Conservation (phyloP, 2,113 vertebrate species). For the Indicator maculatus region DNA sequence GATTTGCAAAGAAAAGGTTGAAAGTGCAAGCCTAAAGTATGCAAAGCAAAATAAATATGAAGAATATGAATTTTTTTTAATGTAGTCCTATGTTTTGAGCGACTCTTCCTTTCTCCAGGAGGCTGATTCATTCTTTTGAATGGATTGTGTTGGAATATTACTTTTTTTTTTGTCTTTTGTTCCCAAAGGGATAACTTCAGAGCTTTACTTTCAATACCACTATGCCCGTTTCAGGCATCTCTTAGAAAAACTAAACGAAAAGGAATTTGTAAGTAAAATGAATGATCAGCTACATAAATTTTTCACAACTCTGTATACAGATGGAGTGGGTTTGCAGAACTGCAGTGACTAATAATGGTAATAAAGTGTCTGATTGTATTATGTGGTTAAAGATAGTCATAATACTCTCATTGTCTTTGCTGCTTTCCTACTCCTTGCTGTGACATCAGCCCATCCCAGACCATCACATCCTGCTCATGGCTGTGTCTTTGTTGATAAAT, state of each 20-base stretch:
- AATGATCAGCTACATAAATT: neutral
- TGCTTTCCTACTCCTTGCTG: slow-evolving; percentile 18
- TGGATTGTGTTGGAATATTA: neutral
- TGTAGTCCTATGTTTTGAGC: neutral
- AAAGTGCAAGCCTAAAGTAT: neutral
- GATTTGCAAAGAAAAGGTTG: slow-evolving; percentile 5
- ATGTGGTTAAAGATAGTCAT: slow-evolving; percentile 48
- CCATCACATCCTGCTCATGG: slow-evolving; percentile 50
- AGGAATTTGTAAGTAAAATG: slow-evolving; percentile 35
- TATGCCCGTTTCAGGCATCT: slow-evolving; percentile 26
- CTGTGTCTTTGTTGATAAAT: slow-evolving; percentile 65
- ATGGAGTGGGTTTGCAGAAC: slow-evolving; percentile 2
- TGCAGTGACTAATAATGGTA: slow-evolving; percentile 43
- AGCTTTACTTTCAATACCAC: slow-evolving; percentile 16
- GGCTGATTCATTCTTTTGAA: slow-evolving; percentile 29
- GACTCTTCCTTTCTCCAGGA: neutral
- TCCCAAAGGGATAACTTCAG: neutral
- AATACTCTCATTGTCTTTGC: slow-evolving; percentile 50
- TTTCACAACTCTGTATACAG: neutral
- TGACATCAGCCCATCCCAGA: slow-evolving; percentile 57
- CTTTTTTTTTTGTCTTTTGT: neutral
- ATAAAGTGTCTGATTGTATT: slow-evolving; percentile 22
- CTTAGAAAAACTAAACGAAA: slow-evolving; percentile 16
- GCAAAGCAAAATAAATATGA: slow-evolving; percentile 13
- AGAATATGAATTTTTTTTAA: neutral